phyloP scores from a whole-genome alignment of 2,888 invertebrate species.

The Eristalis pertinax region DNA sequence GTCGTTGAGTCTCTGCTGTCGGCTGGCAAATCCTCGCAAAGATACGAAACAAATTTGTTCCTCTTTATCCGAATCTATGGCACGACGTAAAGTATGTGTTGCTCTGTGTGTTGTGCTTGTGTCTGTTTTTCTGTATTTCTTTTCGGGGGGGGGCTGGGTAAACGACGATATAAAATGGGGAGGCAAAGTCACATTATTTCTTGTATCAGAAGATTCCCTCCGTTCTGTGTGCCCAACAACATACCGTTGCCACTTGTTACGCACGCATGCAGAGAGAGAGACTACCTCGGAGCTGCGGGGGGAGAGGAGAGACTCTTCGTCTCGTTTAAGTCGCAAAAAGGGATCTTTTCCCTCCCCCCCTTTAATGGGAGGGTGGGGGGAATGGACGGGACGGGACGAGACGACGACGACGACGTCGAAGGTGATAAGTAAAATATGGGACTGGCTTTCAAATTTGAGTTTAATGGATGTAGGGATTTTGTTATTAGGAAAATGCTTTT shows the following conservation, averaged over 20 bases:
- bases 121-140: neutral
- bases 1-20: conserved; percentile 5
- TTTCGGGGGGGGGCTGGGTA: conserved; percentile 7
- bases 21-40: conserved; percentile 23
- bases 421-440: conserved; percentile 72
- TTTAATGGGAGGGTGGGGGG: neutral
- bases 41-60: conserved; percentile 55
- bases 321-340: conserved; percentile 42
- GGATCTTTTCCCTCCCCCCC: conserved; percentile 19
- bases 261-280: conserved; percentile 50
- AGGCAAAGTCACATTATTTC: conserved; percentile 68
- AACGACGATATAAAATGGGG: conserved; percentile 70
- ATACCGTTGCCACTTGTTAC: conserved; percentile 72
- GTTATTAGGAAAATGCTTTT: conserved; percentile 63
- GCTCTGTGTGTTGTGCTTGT: conserved; percentile 1
- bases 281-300: neutral
- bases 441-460: conserved; percentile 72
- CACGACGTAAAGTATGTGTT: conserved; percentile 51
- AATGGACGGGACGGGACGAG: neutral
- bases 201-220: conserved; percentile 66
- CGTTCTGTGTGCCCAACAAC: conserved; percentile 40
- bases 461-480: conserved; percentile 72
- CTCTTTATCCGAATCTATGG: conserved; percentile 51
- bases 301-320: neutral
- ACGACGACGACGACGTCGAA: conserved; percentile 29